Percentiles rank a stretch among this genome's conserved stretches.
Conservation (phyloP, 2,113 vertebrate genomes). For the Entelurus aequoreus region DNA sequence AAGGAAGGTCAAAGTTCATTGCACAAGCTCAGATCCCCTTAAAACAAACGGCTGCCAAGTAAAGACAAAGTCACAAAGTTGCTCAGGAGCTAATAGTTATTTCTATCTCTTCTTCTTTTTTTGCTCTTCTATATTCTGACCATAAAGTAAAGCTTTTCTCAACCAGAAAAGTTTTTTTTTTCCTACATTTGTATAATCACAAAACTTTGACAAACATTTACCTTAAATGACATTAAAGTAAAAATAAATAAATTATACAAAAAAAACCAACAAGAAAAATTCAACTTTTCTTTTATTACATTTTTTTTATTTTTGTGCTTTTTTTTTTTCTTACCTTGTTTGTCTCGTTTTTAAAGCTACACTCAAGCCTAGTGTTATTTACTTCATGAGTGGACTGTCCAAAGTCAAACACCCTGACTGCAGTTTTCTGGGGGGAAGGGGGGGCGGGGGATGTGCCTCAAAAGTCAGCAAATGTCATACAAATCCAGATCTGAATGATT, state of each 20-base stretch:
- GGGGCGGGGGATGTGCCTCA: no score
- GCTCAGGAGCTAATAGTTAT: slow-evolving; percentile 35
- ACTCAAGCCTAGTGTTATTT: slow-evolving; percentile 7
- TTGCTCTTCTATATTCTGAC: slow-evolving; percentile 53
- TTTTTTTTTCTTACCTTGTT: slow-evolving; percentile 53
- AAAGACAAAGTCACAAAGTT: slow-evolving; percentile 57
- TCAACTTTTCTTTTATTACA: slow-evolving; percentile 42
- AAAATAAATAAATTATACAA: slow-evolving; percentile 59
- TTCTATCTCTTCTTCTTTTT: slow-evolving; percentile 30
- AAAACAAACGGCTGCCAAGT: slow-evolving; percentile 36
- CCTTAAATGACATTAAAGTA: slow-evolving; percentile 71
- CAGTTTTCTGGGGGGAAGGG: no score
- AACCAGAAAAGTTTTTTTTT: slow-evolving; percentile 63
- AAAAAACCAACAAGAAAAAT: not conserved
- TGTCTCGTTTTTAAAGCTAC: slow-evolving; percentile 63
- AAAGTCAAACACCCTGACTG: no score
- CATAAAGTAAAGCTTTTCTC: slow-evolving; percentile 74
- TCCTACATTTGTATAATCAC: slow-evolving; percentile 62
- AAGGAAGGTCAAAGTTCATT: slow-evolving; percentile 19
- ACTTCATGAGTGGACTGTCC: no score
- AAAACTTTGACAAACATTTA: slow-evolving; percentile 76
- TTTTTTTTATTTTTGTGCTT: not conserved
- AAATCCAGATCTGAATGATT: no score
- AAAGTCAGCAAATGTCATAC: no score
- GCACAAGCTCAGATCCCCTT: slow-evolving; percentile 24